Base-by-base conservation (phyloP, 2,888 invertebrate species). In the Teleiodes luculella region DNA sequence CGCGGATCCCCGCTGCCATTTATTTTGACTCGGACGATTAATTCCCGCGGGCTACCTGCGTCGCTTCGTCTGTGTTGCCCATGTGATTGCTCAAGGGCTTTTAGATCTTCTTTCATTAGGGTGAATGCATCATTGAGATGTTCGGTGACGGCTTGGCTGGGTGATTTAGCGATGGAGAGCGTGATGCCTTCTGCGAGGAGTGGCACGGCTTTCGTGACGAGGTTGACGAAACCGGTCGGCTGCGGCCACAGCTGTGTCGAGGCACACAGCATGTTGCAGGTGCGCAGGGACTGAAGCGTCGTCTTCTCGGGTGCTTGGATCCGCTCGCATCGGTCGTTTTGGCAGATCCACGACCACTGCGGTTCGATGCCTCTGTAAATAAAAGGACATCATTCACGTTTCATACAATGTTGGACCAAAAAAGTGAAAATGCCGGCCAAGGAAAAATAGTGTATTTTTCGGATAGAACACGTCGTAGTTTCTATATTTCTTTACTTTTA, bases 221-320 rank as follows among this genome's bases (percentile, higher is more conserved):
- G 89, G 59, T 91, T 89, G 30, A 94, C 91, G 55, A 92, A 92
- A 0, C 94, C 93, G 1, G 95, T 95, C 50, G 96, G 95, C 77
- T 93, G 93, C 28, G 96, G 96, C 96, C 95, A 96, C 24, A 95
- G 90, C 64, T 95, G 93, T 28, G 91, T 91, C 54, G 92, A 91
- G 24, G 95, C 94, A 78, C 96, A 96, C 13, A 94, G 90, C 92
- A 96, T 95, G 68, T 93, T 93, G 83, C 96, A 96, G 6, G 94
- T 94, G 37, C 92, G 91, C 63, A 95, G 86, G 5, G 94, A 93
- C 65, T 90, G 93, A 57, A 89, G 91, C 57, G 67, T 69, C 18
- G 78, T 76, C 49, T 79, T 72, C 59, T 88, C 82, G 4, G 82
- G 67, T 28, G 83, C 83, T 30, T 80, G 71, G 43, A 85, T 65